Percentiles rank a stretch among this genome's conserved stretches.
phyloP scores from a whole-genome alignment of 2,888 invertebrate genomes.

The Acronicta aceris region DNA sequence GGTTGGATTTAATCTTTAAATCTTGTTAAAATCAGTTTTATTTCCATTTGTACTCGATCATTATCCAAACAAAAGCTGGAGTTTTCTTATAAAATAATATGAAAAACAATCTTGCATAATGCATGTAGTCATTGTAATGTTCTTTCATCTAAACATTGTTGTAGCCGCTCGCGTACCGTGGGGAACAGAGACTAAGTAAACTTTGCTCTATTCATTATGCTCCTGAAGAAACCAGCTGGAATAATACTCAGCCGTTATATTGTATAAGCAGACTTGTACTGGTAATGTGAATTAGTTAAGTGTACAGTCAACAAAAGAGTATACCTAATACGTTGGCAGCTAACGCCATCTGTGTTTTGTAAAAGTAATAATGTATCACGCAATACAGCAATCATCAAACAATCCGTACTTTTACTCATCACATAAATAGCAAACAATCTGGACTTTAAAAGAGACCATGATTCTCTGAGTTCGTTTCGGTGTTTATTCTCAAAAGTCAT shows the following conservation, averaged over 20 bases:
- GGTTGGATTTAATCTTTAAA: no score
- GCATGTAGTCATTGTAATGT: constrained; percentile 27
- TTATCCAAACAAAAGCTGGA: constrained; percentile 13
- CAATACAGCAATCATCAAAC: no score
- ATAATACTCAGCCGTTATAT: constrained; percentile 45
- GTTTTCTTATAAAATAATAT: constrained; percentile 31
- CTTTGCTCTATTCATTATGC: constrained; percentile 64
- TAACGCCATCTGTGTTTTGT: no score
- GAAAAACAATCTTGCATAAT: constrained; percentile 17
- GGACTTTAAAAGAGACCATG: no score
- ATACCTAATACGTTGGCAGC: no score
- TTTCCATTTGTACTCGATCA: neutral
- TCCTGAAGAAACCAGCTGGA: constrained; percentile 62
- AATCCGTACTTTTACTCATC: no score
- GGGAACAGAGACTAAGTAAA: constrained; percentile 62
- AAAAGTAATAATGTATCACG: no score
- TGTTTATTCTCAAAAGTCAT: no score
- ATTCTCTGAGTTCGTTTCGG: no score
- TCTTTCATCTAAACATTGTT: constrained; percentile 38
- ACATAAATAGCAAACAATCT: no score
- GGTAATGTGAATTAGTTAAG: neutral
- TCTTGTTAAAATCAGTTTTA: no score
- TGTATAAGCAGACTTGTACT: constrained; percentile 10
- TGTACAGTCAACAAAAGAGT: neutral
- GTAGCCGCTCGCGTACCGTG: constrained; percentile 42